Evolutionary conservation across 2,888 invertebrate genomes (phyloP), one percentile per base, ranked within the genome.

Genomic region (Nymphalis c-album): DNA sequence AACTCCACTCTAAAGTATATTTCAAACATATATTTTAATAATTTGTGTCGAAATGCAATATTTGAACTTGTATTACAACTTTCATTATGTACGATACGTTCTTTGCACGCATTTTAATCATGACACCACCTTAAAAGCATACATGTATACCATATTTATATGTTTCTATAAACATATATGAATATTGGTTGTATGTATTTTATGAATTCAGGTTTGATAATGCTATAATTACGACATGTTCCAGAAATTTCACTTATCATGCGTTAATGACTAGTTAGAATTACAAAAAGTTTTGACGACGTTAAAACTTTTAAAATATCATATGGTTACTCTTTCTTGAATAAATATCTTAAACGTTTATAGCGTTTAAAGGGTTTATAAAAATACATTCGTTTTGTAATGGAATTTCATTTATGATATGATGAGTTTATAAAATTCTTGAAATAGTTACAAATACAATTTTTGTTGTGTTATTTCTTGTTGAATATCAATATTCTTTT

Each of bases 91-190:
- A 76, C 73, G 76, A 71, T 69, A 66, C 66, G 60, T 66, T 55
- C 72, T 75, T 77, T 74, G 77, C 78, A 88, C 88, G 86, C 87
- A 88, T 88, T 87, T 87, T 87, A 86, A 88, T 86, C 84, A 85
- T 85, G 85, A 85, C 83, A 87, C 86, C 83, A 83, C 85, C 85
- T 86, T 73, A 69, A 82, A 85, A 84, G 84, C 85, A 82, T 84
- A 84, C 75, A 82, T 77, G 73, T 78, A 75, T 70, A 57, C 76
- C 75, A 77, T 72, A 76, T 72, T 77, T 75, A 74, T 60, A 73
- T 72, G 71, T 69, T 69, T 67, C 67, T 72, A 71, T 72, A 40
- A 63, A 55, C 48, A 60, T 69, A 61, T 18, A 57, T 57, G 57
- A 57, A 57, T 57, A 40, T 57, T 18, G 57, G 40, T 40, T 57